These are phyloP conservation scores for Oreortyx pictus DNA, from an alignment of 2,797 vertebrate species.

Conservation along the genomic window DNA sequence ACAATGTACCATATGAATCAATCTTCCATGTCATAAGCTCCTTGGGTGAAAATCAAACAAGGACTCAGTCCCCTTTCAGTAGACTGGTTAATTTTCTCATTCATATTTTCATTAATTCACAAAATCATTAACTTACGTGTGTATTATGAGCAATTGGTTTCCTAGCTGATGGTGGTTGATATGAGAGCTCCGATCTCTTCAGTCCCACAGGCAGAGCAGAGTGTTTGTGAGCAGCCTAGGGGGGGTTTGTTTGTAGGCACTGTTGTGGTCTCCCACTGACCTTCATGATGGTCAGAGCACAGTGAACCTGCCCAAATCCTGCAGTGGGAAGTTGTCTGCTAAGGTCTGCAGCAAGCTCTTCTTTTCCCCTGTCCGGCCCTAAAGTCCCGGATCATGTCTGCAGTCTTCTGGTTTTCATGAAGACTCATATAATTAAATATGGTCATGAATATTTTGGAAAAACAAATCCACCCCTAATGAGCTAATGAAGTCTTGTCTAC, in stretches of 20 bases:
- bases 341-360: not conserved
- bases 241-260: not conserved
- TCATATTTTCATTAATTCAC: not conserved
- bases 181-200: not conserved
- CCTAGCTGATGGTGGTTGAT: not conserved
- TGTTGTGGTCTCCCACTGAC: not conserved
- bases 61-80: not conserved
- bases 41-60: not conserved
- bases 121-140: not conserved
- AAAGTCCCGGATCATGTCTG: not conserved
- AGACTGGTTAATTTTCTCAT: not conserved
- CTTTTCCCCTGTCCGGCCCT: not conserved
- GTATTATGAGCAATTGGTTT: not conserved
- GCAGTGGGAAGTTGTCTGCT: not conserved
- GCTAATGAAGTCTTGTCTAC: conserved; percentile 7
- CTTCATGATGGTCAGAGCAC: not conserved
- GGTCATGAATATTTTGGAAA: not conserved
- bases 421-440: not conserved
- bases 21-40: not conserved
- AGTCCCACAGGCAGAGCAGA: not conserved
- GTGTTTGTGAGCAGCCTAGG: not conserved
- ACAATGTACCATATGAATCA: not conserved
- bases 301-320: not conserved
- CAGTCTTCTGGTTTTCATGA: not conserved
- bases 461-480: conserved; percentile 34